Percentiles rank a stretch among this genome's conserved stretches.
Evolutionary conservation across 2,888 invertebrate species (phyloP).

Genomic region (Andrena hattorfiana): DNA sequence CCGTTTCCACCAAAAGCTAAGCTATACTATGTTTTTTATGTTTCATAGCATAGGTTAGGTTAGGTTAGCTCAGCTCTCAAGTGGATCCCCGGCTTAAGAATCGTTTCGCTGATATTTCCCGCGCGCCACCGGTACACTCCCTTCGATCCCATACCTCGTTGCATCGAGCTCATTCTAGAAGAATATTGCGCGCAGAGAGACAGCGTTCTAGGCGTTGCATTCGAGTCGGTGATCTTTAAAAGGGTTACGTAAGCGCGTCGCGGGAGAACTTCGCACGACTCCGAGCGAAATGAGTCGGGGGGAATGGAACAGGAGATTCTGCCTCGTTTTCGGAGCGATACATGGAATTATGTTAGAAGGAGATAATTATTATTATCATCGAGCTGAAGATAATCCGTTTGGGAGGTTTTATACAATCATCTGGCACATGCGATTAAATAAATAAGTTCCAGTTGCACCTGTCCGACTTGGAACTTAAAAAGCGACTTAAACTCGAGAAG

Average conservation of each 20-base stretch:
- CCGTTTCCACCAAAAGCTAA: too few relatives aligned
- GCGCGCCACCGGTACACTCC: not conserved
- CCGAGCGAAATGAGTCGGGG: slow-evolving; percentile 8
- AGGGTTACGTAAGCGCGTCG: slow-evolving; percentile 37
- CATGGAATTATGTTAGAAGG: too few relatives aligned
- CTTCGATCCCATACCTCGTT: not conserved
- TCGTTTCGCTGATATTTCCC: not conserved
- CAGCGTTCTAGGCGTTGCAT: slow-evolving; percentile 8
- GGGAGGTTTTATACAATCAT: slow-evolving; percentile 45
- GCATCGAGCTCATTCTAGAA: not conserved
- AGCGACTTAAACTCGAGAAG: not conserved
- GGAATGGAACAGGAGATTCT: slow-evolving; percentile 30
- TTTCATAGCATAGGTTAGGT: too few relatives aligned
- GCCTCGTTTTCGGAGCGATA: slow-evolving; percentile 23
- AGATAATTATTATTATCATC: slow-evolving; percentile 34
- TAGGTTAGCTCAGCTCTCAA: too few relatives aligned
- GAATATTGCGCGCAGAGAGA: not conserved
- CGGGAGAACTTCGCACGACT: slow-evolving; percentile 29
- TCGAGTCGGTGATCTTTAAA: slow-evolving; percentile 35
- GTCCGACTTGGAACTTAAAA: slow-evolving; percentile 29
- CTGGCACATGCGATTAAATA: slow-evolving; percentile 68
- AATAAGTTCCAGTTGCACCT: slow-evolving; percentile 61
- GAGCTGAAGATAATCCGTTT: slow-evolving; percentile 31
- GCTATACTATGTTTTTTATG: too few relatives aligned
- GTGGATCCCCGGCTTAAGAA: too few relatives aligned